Base-by-base conservation (phyloP, 2,888 invertebrate genomes). In the Disparrhopalites patrizii region DNA sequence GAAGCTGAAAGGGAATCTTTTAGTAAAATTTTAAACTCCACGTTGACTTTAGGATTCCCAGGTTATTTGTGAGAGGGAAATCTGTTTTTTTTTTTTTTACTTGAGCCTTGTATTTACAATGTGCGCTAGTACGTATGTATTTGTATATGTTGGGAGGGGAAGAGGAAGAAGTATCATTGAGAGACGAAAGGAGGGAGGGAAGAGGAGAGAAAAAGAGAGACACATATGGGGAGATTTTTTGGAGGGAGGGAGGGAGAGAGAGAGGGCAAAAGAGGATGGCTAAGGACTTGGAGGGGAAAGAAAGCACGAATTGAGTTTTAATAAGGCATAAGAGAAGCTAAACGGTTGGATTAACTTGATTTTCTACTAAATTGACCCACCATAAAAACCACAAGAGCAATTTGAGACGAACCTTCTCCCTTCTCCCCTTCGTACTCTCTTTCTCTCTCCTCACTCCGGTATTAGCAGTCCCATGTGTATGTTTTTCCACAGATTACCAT, bases 271-370 rank as follows among this genome's bases (percentile, higher is more conserved):
- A 38, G 27, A 40, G 36, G 38, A 38, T 40, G 27, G 43, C 36
- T 61, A 61, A 61, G 61, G 61, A 61, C 61, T 51, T n/a, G 5
- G 61, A 61, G 33, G 61, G 61, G 61, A 51, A 31, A 61, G 51
- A 33, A 61, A 61, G 61, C 61, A 61, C 61, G 61, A 61, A 61
- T 61, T 33, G 61, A 50, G 31, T 51, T 61, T 51, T 61, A 61
- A 61, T 61, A 61, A 61, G 61, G 51, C 61, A 51, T 61, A 51
- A 61, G 50, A 51, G 50, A 43, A 51, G 25, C 51, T 61, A 61
- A 73, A 74, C 72, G 74, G 67, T 73, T 73, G 72, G 72, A 72
- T 74, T 74, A 74, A 71, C 71, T 68, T 73, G 74, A 74, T 74
- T 74, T 74, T 74, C 74, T 74, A 71, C 68, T 72, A 73, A 73